Conservation (phyloP, 1,140 invertebrate species). For the Pantala flavescens region DNA sequence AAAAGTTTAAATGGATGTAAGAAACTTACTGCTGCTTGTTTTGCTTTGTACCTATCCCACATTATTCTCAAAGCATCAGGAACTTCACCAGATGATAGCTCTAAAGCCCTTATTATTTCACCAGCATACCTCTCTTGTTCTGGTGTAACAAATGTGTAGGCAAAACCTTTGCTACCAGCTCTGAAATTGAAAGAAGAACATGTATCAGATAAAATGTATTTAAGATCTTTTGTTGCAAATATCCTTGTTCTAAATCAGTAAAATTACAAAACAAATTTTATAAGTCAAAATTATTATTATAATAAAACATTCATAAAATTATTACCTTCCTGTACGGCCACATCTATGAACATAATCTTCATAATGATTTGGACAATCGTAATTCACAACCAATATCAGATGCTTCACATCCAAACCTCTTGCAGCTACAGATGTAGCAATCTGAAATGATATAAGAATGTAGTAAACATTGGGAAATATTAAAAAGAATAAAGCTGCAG, state of each 20-base stretch:
- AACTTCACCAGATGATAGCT: conserved; percentile 64
- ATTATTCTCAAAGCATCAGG: conserved; percentile 66
- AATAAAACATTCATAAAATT: background rate
- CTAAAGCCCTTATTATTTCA: conserved; percentile 86
- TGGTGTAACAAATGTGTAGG: conserved; percentile 93
- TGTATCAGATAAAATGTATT: no score
- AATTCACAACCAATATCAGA: conserved; percentile 95
- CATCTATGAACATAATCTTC: conserved; percentile 99
- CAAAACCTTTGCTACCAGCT: conserved; percentile 92
- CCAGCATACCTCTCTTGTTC: conserved; percentile 88
- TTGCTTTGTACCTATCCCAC: conserved; percentile 81
- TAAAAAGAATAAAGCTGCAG: background rate
- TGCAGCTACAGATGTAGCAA: conserved; percentile 94
- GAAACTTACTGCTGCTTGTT: conserved; percentile 70
- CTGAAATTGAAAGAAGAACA: conserved; percentile 32
- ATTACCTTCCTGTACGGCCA: conserved; percentile 64
- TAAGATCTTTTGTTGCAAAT: no score
- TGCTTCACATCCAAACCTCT: conserved; percentile 97
- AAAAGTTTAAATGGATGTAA: no score
- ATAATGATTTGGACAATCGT: conserved; percentile 99
- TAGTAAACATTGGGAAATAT: background rate
- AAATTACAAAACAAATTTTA: no score
- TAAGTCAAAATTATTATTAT: background rate
- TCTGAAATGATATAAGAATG: conserved; percentile 29
- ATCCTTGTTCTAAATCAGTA: no score